phyloP scores from a whole-genome alignment of 2,797 vertebrate genomes.

The Microctenopoma steveboyesi region DNA sequence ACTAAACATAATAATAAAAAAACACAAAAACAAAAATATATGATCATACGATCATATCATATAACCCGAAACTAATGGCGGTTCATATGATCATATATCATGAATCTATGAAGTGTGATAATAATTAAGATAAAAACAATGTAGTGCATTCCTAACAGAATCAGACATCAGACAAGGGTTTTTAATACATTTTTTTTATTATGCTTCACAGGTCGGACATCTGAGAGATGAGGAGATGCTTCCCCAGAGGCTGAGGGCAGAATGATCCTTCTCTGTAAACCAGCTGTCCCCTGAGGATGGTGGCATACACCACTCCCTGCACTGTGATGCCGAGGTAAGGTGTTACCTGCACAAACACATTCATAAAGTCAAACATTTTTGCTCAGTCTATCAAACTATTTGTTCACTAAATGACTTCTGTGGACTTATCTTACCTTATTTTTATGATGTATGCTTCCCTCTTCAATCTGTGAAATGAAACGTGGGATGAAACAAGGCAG shows the following conservation, averaged over 20 bases:
- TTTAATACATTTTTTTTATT: conserved; percentile 12
- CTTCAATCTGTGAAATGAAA: conserved; percentile 76
- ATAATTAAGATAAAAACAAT: background rate
- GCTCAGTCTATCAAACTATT: background rate
- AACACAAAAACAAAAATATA: no score
- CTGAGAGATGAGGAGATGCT: conserved; percentile 75
- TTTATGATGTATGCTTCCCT: conserved; percentile 82
- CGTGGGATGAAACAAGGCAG: background rate
- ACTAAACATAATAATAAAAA: no score
- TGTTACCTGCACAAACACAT: conserved; percentile 76
- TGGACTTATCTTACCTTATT: conserved; percentile 80
- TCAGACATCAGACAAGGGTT: background rate
- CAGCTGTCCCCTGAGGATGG: conserved; percentile 82
- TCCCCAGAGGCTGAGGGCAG: conserved; percentile 79
- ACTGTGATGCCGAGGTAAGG: conserved; percentile 84
- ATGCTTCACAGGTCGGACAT: conserved; percentile 52
- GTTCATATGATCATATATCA: background rate
- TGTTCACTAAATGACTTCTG: background rate
- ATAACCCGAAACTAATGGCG: no score
- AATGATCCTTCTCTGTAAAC: conserved; percentile 84
- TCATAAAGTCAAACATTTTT: background rate
- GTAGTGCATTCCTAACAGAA: background rate
- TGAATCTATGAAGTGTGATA: background rate
- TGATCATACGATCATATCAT: no score
- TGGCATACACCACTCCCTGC: conserved; percentile 79